Evolutionary conservation across 2,113 vertebrate genomes (phyloP).

Genomic region (Anser brachyrhynchus): DNA sequence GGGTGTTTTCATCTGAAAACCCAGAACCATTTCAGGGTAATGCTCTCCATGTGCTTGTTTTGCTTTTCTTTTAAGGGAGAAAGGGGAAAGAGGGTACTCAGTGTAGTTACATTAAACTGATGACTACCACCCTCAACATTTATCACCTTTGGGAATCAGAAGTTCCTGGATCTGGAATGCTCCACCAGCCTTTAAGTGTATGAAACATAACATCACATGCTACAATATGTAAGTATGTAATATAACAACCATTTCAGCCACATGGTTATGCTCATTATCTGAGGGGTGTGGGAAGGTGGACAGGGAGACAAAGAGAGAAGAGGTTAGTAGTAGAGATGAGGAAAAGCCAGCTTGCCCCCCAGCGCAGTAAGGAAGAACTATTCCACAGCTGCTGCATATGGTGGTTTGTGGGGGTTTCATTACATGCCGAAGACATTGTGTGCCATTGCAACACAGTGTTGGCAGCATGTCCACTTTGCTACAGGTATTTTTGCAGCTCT

Average conservation of each 20-base stretch:
- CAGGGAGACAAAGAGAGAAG: neutral
- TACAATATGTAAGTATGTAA: neutral
- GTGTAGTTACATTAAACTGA: neutral
- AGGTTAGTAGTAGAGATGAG: neutral
- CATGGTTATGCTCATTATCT: neutral
- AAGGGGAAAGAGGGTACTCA: neutral
- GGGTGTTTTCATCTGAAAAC: neutral
- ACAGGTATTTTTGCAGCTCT: neutral
- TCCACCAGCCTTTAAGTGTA: neutral
- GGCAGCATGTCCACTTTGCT: neutral
- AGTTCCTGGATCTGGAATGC: neutral
- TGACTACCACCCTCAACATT: neutral
- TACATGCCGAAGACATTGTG: neutral
- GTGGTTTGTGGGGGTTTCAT: neutral
- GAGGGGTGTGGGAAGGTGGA: no score
- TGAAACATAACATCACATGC: fast-evolving
- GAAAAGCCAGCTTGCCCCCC: neutral
- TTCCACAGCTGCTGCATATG: neutral
- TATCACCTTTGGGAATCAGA: neutral
- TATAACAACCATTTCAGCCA: neutral
- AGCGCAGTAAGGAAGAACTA: neutral
- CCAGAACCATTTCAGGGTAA: neutral
- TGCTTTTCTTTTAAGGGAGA: neutral
- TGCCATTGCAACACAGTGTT: neutral
- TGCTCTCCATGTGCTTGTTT: neutral